Evolutionary conservation across 2,888 invertebrate species (phyloP).

Genomic region (Drosophila neoperkinsi): DNA sequence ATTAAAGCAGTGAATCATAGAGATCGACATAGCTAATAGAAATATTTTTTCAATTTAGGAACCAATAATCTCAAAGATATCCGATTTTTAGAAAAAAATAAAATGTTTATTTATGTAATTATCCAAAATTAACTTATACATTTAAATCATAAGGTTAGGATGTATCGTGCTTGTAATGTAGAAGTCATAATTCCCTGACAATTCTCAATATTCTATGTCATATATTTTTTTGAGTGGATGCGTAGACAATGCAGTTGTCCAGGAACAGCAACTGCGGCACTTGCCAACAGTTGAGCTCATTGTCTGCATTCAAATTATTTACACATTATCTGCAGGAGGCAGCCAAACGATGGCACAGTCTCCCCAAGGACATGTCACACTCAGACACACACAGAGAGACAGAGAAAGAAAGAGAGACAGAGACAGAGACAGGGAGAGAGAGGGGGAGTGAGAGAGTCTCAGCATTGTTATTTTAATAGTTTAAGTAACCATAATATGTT

Average conservation of each 20-base stretch:
- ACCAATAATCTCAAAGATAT: neutral
- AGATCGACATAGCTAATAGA: conserved; percentile 8
- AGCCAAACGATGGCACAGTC: conserved; percentile 32
- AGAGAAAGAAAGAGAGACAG: conserved; percentile 17
- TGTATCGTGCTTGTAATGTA: neutral
- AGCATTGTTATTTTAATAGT: conserved; percentile 78
- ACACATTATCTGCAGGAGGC: conserved; percentile 65
- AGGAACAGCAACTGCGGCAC: conserved; percentile 34
- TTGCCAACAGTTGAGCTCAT: conserved; percentile 45
- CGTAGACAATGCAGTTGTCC: conserved; percentile 19
- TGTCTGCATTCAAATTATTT: conserved; percentile 70
- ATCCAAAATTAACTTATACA: neutral
- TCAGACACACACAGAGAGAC: conserved; percentile 27
- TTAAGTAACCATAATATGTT: conserved; percentile 81
- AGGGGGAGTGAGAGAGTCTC: conserved; percentile 15
- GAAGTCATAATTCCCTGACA: neutral
- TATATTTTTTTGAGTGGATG: neutral
- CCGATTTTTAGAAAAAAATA: too few relatives aligned
- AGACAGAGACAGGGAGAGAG: conserved; percentile 11
- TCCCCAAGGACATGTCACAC: conserved; percentile 34
- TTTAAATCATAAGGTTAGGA: neutral
- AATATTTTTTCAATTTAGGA: neutral
- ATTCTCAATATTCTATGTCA: neutral
- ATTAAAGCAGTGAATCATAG: conserved; percentile 15
- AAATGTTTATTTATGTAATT: neutral